Conservation (phyloP, 2,888 invertebrate genomes). For the Agriopis aurantiaria region DNA sequence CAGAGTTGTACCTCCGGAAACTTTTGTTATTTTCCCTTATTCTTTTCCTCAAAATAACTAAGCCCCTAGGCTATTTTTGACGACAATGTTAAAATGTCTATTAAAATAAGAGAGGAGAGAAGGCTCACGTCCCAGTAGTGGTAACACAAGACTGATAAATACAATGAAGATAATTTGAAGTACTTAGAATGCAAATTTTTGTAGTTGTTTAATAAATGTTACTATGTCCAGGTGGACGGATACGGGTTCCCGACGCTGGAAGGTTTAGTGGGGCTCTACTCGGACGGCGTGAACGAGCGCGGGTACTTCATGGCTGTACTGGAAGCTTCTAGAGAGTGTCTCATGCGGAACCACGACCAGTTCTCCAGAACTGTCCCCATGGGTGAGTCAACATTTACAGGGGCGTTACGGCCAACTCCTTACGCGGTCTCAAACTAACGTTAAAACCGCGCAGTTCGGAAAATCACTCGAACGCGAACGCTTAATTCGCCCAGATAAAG, state of each 20-base stretch:
- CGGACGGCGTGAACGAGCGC: slow-evolving; percentile 92
- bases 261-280: slow-evolving; percentile 90
- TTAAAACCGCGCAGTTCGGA: too few relatives aligned
- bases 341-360: slow-evolving; percentile 85
- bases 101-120: too few relatives aligned
- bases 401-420: too few relatives aligned
- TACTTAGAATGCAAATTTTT: too few relatives aligned
- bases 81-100: too few relatives aligned
- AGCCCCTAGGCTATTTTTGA: too few relatives aligned
- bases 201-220: background rate
- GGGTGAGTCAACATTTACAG: slow-evolving; percentile 61
- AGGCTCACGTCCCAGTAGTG: too few relatives aligned
- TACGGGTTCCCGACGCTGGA: slow-evolving; percentile 91
- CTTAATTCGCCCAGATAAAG: too few relatives aligned
- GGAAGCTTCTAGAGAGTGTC: slow-evolving; percentile 89
- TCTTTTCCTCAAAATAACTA: background rate
- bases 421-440: too few relatives aligned
- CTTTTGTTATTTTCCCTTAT: background rate
- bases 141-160: too few relatives aligned
- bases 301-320: slow-evolving; percentile 92
- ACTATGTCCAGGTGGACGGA: slow-evolving; percentile 87
- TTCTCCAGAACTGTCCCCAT: slow-evolving; percentile 80
- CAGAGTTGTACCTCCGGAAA: background rate
- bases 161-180: too few relatives aligned
- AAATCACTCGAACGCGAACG: too few relatives aligned